Percentiles rank a stretch among this genome's conserved stretches.
These are phyloP conservation scores for Diachasma alloeum DNA, from an alignment of 1,140 invertebrate species.

Conservation along the genomic window DNA sequence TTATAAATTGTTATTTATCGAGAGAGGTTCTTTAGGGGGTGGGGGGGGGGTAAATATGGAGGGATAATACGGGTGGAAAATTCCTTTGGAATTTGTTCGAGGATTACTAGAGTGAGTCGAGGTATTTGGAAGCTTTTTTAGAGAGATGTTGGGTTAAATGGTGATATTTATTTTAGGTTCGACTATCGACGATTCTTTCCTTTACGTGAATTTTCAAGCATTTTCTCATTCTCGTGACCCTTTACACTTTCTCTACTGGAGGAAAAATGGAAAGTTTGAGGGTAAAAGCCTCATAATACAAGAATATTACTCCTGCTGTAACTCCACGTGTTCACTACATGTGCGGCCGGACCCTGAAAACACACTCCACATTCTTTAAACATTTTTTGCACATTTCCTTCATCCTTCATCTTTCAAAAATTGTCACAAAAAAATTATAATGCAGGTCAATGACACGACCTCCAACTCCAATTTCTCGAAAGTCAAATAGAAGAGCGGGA, in stretches of 20 bases:
- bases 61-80: not conserved
- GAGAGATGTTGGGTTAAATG: not conserved
- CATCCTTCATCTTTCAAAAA: not conserved
- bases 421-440: not conserved
- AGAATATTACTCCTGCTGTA: too few relatives aligned
- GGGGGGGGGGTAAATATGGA: not conserved
- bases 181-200: too few relatives aligned
- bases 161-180: not conserved
- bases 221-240: too few relatives aligned
- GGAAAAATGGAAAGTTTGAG: too few relatives aligned
- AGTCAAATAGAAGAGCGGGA: not conserved
- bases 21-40: not conserved
- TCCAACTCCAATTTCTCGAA: not conserved
- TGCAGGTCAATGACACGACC: not conserved
- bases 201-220: too few relatives aligned
- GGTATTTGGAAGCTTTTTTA: not conserved
- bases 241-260: too few relatives aligned
- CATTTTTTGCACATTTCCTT: not conserved
- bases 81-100: not conserved
- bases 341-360: not conserved
- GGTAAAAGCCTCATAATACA: too few relatives aligned
- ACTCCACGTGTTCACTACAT: not conserved
- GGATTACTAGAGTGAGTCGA: not conserved
- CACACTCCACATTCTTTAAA: not conserved
- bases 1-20: not conserved